Evolutionary conservation across 2,888 invertebrate species (phyloP).

Genomic region (Philereme transversata): DNA sequence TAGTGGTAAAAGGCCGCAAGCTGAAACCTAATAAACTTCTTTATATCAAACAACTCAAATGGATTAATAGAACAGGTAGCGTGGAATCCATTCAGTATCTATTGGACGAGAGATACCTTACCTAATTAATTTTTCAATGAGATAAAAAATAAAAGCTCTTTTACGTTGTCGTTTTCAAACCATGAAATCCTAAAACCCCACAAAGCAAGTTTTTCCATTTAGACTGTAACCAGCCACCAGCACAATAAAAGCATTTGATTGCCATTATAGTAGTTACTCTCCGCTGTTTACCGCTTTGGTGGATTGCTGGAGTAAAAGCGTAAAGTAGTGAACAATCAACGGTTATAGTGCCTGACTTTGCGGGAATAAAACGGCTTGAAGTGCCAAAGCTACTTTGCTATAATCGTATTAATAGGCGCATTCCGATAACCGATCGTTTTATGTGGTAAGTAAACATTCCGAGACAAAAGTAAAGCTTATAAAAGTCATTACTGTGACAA

Average conservation of each 20-base stretch:
- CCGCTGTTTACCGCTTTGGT: conserved; percentile 32
- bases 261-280: conserved; percentile 14
- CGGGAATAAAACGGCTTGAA: conserved; percentile 28
- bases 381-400: conserved; percentile 39
- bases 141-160: no score
- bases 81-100: no score
- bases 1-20: no score
- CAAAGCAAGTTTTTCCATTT: conserved; percentile 11
- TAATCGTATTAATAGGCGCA: conserved; percentile 36
- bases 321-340: conserved; percentile 34
- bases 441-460: neutral
- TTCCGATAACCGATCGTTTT: conserved; percentile 20
- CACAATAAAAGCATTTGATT: conserved; percentile 31
- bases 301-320: conserved; percentile 38
- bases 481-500: no score
- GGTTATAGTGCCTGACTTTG: conserved; percentile 32
- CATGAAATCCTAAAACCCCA: conserved; percentile 1
- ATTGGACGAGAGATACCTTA: no score
- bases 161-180: no score
- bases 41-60: no score
- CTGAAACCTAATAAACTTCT: no score
- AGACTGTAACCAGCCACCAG: conserved; percentile 19
- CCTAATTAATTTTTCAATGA: no score
- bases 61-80: no score
- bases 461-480: neutral